phyloP scores from a whole-genome alignment of 2,797 vertebrate species.

The Yasuhikotakia modesta region DNA sequence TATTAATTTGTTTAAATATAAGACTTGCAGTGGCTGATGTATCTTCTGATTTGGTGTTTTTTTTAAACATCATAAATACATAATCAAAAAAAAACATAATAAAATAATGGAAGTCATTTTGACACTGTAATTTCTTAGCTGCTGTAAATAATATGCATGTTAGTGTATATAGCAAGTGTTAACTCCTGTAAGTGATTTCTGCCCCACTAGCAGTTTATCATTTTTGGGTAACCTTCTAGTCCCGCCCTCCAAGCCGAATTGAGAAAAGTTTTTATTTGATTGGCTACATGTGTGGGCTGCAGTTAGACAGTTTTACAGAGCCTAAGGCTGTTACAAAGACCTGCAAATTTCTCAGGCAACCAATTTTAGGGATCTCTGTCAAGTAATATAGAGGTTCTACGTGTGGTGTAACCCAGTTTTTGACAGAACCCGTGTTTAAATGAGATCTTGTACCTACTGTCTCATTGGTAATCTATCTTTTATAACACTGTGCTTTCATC shows the following conservation, averaged over 20 bases:
- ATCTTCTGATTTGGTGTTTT: too few species aligned
- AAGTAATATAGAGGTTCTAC: background rate
- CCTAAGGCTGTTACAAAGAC: background rate
- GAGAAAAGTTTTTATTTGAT: background rate
- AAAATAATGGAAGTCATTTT: too few species aligned
- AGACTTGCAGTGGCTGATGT: too few species aligned
- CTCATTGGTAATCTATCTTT: background rate
- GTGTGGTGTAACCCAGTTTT: background rate
- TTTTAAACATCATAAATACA: too few species aligned
- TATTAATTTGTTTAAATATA: background rate
- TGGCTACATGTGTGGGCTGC: background rate
- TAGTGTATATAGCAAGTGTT: background rate
- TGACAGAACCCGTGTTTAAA: background rate
- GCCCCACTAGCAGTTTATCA: too few species aligned
- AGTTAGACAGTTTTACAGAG: background rate
- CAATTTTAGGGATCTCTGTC: background rate
- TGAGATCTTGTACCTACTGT: background rate
- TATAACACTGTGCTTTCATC: conserved; percentile 40
- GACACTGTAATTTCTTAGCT: background rate
- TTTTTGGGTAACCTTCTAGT: too few species aligned
- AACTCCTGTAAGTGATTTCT: background rate
- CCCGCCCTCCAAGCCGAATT: background rate
- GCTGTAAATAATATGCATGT: background rate
- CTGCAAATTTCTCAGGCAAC: background rate
- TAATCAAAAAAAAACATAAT: too few species aligned